These are phyloP conservation scores for Galerucella pusilla DNA, from an alignment of 2,888 invertebrate genomes.

Conservation along the genomic window DNA sequence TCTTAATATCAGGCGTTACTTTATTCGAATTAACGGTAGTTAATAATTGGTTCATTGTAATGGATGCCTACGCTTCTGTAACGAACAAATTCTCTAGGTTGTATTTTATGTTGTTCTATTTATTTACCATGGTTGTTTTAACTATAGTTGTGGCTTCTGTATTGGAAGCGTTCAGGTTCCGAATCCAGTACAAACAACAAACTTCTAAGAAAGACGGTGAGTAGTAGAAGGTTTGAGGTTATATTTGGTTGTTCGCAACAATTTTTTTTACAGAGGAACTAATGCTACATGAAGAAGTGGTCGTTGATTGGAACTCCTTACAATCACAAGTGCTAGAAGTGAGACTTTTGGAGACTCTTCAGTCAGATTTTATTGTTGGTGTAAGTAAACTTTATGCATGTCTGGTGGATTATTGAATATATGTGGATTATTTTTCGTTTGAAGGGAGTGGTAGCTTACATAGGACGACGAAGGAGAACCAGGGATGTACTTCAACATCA, in stretches of 20 bases:
- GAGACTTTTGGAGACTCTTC: conserved; percentile 66
- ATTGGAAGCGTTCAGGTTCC: conserved; percentile 86
- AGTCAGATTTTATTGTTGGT: conserved; percentile 66
- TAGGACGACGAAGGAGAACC: conserved; percentile 79
- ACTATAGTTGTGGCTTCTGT: conserved; percentile 92
- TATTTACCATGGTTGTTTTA: conserved; percentile 91
- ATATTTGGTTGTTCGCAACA: background rate
- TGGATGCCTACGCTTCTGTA: conserved; percentile 85
- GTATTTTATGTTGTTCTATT: conserved; percentile 91
- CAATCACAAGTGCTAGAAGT: conserved; percentile 69
- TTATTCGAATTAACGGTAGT: conserved; percentile 91
- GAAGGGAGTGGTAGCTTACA: conserved; percentile 74
- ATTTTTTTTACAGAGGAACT: conserved; percentile 72
- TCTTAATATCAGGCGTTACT: conserved; percentile 82
- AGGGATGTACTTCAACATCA: conserved; percentile 80
- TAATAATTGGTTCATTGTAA: conserved; percentile 93
- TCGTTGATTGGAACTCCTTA: conserved; percentile 77
- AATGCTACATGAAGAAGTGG: conserved; percentile 79
- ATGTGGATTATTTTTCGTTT: conserved; percentile 15
- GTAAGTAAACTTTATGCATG: conserved; percentile 58
- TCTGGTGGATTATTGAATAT: no score
- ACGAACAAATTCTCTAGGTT: conserved; percentile 75
- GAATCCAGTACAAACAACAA: conserved; percentile 87
- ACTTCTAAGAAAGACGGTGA: conserved; percentile 82
- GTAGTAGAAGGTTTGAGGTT: conserved; percentile 31